Evolutionary conservation across 2,888 invertebrate species (phyloP).

Genomic region (Rhabditoides inermis): DNA sequence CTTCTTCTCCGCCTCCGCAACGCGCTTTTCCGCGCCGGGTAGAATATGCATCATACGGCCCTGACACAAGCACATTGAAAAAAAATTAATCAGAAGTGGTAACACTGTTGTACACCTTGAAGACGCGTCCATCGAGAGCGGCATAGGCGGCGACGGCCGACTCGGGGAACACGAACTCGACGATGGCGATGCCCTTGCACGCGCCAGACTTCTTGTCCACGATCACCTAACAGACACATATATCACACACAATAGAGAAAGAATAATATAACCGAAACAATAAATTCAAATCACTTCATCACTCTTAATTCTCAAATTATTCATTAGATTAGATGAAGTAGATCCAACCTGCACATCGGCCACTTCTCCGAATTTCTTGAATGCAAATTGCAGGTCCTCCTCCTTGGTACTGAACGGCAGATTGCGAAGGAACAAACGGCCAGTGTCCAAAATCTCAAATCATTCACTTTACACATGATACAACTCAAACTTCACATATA

Average conservation of each 20-base stretch:
- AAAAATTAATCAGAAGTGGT: not conserved
- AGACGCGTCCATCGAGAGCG: conserved; percentile 78
- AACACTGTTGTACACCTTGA: conserved; percentile 62
- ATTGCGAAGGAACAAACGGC: conserved; percentile 83
- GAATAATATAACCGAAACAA: not conserved
- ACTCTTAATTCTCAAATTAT: not conserved
- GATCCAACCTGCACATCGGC: conserved; percentile 62
- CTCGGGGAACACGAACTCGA: conserved; percentile 87
- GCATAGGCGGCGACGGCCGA: conserved; percentile 81
- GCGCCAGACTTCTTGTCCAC: conserved; percentile 73
- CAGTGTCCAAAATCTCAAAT: conserved; percentile 62
- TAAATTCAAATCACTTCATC: not conserved
- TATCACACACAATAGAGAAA: not conserved
- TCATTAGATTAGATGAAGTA: not conserved
- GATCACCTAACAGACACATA: conserved; percentile 65
- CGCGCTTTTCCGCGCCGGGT: conserved; percentile 67
- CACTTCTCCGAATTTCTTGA: conserved; percentile 59
- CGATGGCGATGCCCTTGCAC: conserved; percentile 82
- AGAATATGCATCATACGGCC: conserved; percentile 87
- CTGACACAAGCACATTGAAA: conserved; percentile 35
- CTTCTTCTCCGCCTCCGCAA: conserved; percentile 9
- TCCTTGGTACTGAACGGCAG: conserved; percentile 77
- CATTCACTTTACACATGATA: too few species aligned
- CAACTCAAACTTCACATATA: too few species aligned
- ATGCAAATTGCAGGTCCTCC: conserved; percentile 72